Percentiles rank a stretch among this genome's conserved stretches.
Evolutionary conservation across 1,140 invertebrate genomes (phyloP).

Genomic region (Sipha flava): DNA sequence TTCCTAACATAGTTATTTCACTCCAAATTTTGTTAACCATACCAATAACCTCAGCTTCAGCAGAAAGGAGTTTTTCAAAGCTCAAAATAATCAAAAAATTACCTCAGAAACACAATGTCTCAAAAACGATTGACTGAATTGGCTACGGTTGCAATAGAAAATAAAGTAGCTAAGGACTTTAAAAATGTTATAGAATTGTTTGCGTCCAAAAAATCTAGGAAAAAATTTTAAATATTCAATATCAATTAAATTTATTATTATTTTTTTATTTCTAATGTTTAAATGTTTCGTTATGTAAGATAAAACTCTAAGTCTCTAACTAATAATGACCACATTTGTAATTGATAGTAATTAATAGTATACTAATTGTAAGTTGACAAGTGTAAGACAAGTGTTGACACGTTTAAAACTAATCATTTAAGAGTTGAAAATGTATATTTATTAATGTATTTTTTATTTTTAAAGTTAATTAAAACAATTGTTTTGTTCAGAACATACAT

Average conservation of each 20-base stretch:
- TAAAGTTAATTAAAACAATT: too few species aligned
- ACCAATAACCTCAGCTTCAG: neutral
- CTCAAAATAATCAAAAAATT: neutral
- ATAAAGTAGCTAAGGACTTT: neutral
- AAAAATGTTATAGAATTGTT: neutral
- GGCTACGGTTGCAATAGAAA: neutral
- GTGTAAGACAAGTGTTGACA: too few species aligned
- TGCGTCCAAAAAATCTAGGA: neutral
- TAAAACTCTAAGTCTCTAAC: neutral
- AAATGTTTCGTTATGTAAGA: neutral
- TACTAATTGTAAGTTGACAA: neutral
- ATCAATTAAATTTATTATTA: neutral
- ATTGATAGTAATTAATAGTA: neutral
- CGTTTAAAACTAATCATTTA: neutral
- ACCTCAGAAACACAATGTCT: neutral
- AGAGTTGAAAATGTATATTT: neutral
- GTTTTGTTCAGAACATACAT: too few species aligned
- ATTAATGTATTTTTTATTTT: neutral
- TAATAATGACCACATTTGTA: neutral
- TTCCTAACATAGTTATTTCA: neutral
- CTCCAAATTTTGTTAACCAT: neutral
- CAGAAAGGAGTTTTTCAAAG: neutral
- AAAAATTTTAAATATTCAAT: neutral
- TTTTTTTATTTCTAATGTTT: too few species aligned
- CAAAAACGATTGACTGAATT: slow-evolving; percentile 1